A percentile compares a stretch with the other conserved stretches of the same genome.
These are phyloP conservation scores for Uromys caudimaculatus DNA, from an alignment of 2,797 vertebrate genomes.

Conservation along the genomic window DNA sequence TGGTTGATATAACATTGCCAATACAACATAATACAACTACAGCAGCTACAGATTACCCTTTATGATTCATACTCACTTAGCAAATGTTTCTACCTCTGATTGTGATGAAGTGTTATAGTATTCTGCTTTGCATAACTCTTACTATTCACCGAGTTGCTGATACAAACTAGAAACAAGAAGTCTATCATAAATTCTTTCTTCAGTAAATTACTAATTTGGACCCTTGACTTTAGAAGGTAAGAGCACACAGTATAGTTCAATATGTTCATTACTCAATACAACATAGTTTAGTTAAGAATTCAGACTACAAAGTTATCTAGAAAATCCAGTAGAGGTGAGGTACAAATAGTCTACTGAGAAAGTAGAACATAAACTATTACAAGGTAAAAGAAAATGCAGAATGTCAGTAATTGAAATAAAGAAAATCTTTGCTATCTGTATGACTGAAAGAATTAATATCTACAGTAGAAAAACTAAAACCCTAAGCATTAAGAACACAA, in stretches of 20 bases:
- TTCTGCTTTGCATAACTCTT: slow-evolving; percentile 31
- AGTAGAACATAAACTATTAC: slow-evolving; percentile 10
- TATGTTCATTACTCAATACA: neutral
- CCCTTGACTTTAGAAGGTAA: neutral
- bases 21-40: slow-evolving; percentile 23
- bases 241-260: neutral
- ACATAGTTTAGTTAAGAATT: neutral
- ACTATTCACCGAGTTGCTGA: neutral
- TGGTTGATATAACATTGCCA: neutral
- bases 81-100: slow-evolving; percentile 2
- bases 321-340: neutral
- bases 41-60: neutral
- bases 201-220: neutral
- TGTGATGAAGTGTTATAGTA: slow-evolving; percentile 21
- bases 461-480: neutral
- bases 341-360: neutral
- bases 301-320: neutral
- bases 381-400: neutral
- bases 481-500: neutral
- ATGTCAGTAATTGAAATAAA: neutral
- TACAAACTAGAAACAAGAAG: neutral
- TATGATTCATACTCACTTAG: slow-evolving; percentile 44
- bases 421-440: neutral
- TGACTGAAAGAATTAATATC: neutral
- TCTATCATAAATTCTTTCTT: neutral